These are phyloP conservation scores for Drosophila robusta DNA, from an alignment of 2,888 invertebrate species.

Conservation along the genomic window DNA sequence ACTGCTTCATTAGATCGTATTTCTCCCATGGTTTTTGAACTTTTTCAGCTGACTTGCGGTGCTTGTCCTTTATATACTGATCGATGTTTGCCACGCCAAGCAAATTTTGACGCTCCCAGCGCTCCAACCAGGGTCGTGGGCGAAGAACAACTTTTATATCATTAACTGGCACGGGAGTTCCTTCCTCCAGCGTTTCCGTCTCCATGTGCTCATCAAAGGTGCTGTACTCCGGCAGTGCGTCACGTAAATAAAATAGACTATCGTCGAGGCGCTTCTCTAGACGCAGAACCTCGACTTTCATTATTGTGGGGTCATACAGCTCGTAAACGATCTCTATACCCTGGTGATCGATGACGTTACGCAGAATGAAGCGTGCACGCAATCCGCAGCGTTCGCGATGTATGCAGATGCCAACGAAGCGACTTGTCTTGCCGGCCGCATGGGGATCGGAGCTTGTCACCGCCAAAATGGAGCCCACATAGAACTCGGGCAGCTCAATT, in stretches of 20 bases:
- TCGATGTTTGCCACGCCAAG: slow-evolving; percentile 90
- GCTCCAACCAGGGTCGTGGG: slow-evolving; percentile 94
- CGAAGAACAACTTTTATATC: slow-evolving; percentile 90
- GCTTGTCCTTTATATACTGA: slow-evolving; percentile 86
- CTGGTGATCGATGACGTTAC: slow-evolving; percentile 97
- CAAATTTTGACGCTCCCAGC: slow-evolving; percentile 93
- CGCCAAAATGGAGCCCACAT: slow-evolving; percentile 96
- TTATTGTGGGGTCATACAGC: slow-evolving; percentile 96
- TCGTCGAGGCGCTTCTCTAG: slow-evolving; percentile 97
- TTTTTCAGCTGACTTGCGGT: slow-evolving; percentile 86
- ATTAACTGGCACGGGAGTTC: slow-evolving; percentile 92
- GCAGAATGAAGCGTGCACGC: slow-evolving; percentile 92
- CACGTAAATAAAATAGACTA: slow-evolving; percentile 93
- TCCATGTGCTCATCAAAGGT: slow-evolving; percentile 97
- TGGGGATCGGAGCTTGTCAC: slow-evolving; percentile 95
- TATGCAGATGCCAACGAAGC: slow-evolving; percentile 94
- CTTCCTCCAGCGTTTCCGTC: slow-evolving; percentile 91
- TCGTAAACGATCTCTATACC: slow-evolving; percentile 89
- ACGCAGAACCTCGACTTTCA: slow-evolving; percentile 94
- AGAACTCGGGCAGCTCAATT: slow-evolving; percentile 98
- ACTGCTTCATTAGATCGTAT: slow-evolving; percentile 97
- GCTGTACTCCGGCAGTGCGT: slow-evolving; percentile 95
- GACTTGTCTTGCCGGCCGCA: slow-evolving; percentile 92
- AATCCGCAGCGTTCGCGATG: slow-evolving; percentile 93
- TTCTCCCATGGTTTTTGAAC: slow-evolving; percentile 93